Conservation (phyloP, 2,797 vertebrate genomes). For the Sebastes nivosus region DNA sequence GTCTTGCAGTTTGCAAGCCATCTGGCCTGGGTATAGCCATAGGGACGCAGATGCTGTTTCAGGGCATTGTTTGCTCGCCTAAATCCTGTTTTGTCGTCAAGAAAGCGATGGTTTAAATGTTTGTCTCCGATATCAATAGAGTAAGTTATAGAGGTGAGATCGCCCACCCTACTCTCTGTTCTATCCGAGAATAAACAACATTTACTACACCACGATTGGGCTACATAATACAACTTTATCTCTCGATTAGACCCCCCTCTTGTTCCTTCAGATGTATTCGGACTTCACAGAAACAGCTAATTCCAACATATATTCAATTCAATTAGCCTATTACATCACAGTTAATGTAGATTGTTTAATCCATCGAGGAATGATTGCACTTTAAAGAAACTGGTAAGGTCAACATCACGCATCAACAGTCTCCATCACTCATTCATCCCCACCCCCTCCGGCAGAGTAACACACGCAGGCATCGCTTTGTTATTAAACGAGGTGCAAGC, state of each 20-base stretch:
- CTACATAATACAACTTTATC: slow-evolving; percentile 49
- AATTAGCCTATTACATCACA: neutral
- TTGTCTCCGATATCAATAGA: neutral
- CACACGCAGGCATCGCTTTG: slow-evolving; percentile 78
- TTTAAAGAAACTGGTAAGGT: slow-evolving; percentile 63
- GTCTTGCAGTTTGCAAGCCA: slow-evolving; percentile 70
- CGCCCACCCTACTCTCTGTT: too few species aligned
- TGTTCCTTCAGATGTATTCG: neutral
- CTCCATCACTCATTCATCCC: slow-evolving; percentile 72
- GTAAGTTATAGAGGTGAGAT: fast-evolving
- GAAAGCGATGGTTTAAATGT: slow-evolving; percentile 21
- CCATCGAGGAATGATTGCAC: slow-evolving; percentile 43
- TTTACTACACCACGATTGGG: neutral
- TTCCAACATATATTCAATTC: neutral
- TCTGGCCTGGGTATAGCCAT: slow-evolving; percentile 68
- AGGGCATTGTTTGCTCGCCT: slow-evolving; percentile 77
- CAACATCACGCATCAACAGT: slow-evolving; percentile 74
- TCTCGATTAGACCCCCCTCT: neutral
- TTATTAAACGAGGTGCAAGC: slow-evolving; percentile 74
- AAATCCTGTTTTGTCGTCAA: slow-evolving; percentile 47
- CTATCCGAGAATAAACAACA: neutral
- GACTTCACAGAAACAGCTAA: neutral
- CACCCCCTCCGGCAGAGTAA: slow-evolving; percentile 67
- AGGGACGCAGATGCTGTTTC: slow-evolving; percentile 79
- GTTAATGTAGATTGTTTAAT: slow-evolving; percentile 14